phyloP scores from a whole-genome alignment of 1,140 invertebrate species.

The Ooceraea biroi region DNA sequence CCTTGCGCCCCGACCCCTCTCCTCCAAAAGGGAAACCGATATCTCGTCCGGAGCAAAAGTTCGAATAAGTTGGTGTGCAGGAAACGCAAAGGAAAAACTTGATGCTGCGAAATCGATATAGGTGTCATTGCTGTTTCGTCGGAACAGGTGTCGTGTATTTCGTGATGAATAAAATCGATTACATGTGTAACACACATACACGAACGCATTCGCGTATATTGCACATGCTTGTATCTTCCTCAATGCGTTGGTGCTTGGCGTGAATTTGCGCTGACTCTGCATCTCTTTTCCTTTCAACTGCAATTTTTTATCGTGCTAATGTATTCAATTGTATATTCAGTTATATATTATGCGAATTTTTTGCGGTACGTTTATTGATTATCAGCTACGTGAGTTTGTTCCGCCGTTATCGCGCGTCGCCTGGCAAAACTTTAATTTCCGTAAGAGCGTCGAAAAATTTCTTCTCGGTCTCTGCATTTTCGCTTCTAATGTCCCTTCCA shows the following conservation, averaged over 20 bases:
- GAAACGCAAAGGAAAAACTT: conserved; percentile 31
- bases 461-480: conserved; percentile 44
- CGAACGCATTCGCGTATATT: neutral
- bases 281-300: neutral
- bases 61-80: conserved; percentile 37
- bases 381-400: conserved; percentile 25
- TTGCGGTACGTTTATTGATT: conserved; percentile 21
- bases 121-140: conserved; percentile 8
- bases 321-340: neutral
- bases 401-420: conserved; percentile 19
- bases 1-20: conserved; percentile 2
- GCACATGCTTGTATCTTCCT: neutral
- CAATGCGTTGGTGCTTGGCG: neutral
- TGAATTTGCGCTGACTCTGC: neutral
- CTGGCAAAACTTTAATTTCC: conserved; percentile 58
- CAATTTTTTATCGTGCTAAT: neutral
- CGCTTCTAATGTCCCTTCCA: conserved; percentile 57
- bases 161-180: conserved; percentile 56
- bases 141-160: conserved; percentile 53
- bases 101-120: conserved; percentile 48
- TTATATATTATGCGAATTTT: conserved; percentile 1
- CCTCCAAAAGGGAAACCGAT: conserved; percentile 29
- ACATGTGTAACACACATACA: neutral
- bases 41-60: conserved; percentile 38
- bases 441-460: conserved; percentile 55